Evolutionary conservation across 2,888 invertebrate genomes (phyloP).

Genomic region (Creontiades dilutus): DNA sequence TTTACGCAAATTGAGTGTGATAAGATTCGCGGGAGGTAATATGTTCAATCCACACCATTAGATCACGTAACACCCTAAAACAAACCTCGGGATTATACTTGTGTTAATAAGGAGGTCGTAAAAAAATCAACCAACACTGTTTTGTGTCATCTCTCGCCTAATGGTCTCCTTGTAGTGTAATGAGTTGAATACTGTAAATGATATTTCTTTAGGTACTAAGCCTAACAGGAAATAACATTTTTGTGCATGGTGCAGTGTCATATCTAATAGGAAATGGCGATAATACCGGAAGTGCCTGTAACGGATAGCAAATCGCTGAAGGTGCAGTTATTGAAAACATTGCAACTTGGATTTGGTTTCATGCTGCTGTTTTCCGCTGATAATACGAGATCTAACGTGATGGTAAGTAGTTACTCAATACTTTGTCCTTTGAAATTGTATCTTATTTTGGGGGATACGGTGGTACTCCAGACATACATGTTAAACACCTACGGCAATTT

Average conservation of each 20-base stretch:
- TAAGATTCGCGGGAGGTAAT: no score
- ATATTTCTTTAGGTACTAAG: no score
- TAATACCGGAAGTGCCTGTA: neutral
- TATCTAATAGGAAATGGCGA: constrained; percentile 25
- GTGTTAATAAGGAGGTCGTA: neutral
- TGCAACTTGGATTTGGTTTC: constrained; percentile 74
- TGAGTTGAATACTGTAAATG: neutral
- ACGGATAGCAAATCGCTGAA: constrained; percentile 5
- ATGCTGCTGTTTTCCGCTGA: constrained; percentile 75
- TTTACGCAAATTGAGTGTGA: no score
- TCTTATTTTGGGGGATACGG: no score
- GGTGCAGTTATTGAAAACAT: constrained; percentile 45
- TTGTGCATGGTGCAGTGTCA: no score
- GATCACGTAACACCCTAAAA: no score
- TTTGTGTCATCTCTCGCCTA: neutral
- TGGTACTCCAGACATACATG: no score
- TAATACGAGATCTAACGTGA: constrained; percentile 74
- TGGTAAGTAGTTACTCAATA: constrained; percentile 68
- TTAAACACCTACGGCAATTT: no score
- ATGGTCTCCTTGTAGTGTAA: neutral
- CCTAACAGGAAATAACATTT: no score
- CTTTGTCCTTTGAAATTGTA: no score
- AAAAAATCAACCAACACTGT: neutral
- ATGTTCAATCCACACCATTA: neutral
- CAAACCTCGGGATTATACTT: neutral